Conservation (phyloP, 2,113 vertebrate species). For the Notothenia rossii region DNA sequence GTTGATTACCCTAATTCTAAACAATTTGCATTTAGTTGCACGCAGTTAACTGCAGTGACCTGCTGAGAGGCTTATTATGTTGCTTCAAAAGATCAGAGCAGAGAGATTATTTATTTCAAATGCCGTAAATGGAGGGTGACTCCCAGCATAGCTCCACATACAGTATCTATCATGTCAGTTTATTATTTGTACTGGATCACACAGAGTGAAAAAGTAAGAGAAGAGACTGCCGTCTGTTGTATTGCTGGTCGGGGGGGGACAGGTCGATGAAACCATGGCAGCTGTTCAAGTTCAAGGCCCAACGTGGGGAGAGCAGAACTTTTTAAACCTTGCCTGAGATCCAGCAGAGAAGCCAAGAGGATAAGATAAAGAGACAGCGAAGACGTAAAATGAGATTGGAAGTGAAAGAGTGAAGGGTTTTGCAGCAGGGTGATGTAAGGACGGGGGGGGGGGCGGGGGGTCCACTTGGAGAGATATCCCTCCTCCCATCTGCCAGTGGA, state of each 20-base stretch:
- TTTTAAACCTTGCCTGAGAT: conserved; percentile 47
- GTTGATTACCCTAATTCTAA: conserved; percentile 59
- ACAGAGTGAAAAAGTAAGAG: conserved; percentile 39
- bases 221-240: conserved; percentile 40
- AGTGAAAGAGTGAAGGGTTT: conserved; percentile 45
- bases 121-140: conserved; percentile 56
- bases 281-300: conserved; percentile 55
- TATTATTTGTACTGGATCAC: conserved; percentile 64
- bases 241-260: conserved; percentile 29
- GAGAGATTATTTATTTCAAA: conserved; percentile 59
- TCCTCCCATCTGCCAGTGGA: conserved; percentile 73
- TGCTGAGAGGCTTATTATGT: conserved; percentile 31
- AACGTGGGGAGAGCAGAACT: conserved; percentile 27
- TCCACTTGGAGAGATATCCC: conserved; percentile 56
- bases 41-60: conserved; percentile 36
- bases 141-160: conserved; percentile 39
- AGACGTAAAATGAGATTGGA: conserved; percentile 29
- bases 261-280: conserved; percentile 55
- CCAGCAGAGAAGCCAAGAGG: conserved; percentile 36
- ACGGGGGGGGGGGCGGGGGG: conserved; percentile 18
- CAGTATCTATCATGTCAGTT: conserved; percentile 55
- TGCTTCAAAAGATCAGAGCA: conserved; percentile 48
- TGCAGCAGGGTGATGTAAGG: conserved; percentile 52
- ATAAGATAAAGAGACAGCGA: conserved; percentile 46
- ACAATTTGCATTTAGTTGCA: conserved; percentile 32